Percentiles rank a stretch among this genome's conserved stretches.
phyloP scores from a whole-genome alignment of 1,140 invertebrate genomes.

The Mya arenaria region DNA sequence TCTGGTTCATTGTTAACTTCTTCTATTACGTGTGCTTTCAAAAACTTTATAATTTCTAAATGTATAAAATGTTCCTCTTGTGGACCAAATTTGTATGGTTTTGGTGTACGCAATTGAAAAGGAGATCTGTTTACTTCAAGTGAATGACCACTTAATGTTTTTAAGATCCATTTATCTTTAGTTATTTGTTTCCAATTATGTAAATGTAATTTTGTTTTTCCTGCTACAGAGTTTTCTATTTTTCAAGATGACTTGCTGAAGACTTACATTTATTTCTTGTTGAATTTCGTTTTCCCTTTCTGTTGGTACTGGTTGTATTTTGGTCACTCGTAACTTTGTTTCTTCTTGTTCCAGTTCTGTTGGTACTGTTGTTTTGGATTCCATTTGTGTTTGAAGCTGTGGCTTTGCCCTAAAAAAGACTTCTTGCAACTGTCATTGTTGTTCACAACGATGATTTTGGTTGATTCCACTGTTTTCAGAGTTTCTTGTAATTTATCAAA shows the following conservation, averaged over 20 bases:
- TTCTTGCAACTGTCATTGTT: too few relatives aligned
- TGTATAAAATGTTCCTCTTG: neutral
- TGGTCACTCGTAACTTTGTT: neutral
- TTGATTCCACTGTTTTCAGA: neutral
- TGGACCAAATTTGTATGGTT: neutral
- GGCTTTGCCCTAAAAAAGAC: conserved; percentile 12
- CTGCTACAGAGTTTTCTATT: neutral
- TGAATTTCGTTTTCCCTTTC: neutral
- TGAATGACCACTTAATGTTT: too few relatives aligned
- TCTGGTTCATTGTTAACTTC: neutral
- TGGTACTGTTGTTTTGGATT: neutral
- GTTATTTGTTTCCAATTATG: too few relatives aligned
- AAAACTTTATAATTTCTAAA: neutral
- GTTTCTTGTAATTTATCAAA: conserved; percentile 13
- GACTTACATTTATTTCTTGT: neutral
- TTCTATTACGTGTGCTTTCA: neutral
- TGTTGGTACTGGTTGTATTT: neutral
- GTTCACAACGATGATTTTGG: neutral
- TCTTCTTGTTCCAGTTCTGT: neutral
- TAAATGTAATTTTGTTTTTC: too few relatives aligned
- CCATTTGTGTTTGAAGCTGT: neutral
- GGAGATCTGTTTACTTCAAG: neutral
- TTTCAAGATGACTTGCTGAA: neutral
- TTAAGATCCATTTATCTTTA: conserved; percentile 1
- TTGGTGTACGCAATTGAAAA: neutral